Conservation (phyloP, 2,797 vertebrate genomes). For the Bucorvus abyssinicus region DNA sequence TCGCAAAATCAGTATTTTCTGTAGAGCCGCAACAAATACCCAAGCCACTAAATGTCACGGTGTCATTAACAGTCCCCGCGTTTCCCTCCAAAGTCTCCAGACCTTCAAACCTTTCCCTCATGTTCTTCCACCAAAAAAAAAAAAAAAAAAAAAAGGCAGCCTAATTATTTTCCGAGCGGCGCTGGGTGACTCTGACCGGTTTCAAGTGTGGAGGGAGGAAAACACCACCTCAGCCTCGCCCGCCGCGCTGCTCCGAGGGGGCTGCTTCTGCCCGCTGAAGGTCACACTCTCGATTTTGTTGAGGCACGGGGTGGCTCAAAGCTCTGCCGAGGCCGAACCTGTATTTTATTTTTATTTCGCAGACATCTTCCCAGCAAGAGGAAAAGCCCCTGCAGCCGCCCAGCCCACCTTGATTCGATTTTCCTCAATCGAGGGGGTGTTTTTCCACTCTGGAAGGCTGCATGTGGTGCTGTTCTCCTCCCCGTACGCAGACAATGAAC, state of each 20-base stretch:
- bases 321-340: neutral
- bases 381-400: neutral
- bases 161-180: slow-evolving; percentile 1
- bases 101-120: neutral
- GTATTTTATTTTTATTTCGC: too few relatives aligned
- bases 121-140: neutral
- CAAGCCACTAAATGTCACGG: neutral
- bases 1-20: neutral
- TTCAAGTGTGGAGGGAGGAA: neutral
- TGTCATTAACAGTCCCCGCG: neutral
- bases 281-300: neutral
- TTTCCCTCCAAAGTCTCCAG: neutral
- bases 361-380: neutral
- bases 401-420: neutral
- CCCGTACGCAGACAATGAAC: neutral
- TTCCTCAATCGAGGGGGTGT: neutral
- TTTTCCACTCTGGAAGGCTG: neutral
- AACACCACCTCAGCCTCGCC: neutral
- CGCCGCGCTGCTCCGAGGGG: neutral
- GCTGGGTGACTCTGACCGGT: neutral
- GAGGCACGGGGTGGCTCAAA: neutral
- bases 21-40: neutral
- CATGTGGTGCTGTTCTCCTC: neutral
- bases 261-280: neutral
- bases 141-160: neutral